Evolutionary conservation across 2,797 vertebrate genomes (phyloP).

Genomic region (Miichthys miiuy): DNA sequence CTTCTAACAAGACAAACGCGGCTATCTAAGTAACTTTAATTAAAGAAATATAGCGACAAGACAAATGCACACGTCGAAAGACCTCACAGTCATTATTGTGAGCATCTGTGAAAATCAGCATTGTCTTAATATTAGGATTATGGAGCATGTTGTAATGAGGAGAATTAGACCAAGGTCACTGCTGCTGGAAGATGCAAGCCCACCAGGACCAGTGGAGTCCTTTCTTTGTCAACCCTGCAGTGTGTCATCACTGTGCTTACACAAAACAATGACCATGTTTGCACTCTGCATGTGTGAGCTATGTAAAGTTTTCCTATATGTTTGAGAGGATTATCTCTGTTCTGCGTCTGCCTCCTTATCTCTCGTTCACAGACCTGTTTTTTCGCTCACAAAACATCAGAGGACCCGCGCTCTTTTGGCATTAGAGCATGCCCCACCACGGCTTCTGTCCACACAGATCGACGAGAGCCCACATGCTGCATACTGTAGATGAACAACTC

Average conservation of each 20-base stretch:
- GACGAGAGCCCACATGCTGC: constrained; percentile 55
- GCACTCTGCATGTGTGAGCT: constrained; percentile 13
- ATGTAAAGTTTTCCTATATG: constrained; percentile 41
- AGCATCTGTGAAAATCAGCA: constrained; percentile 54
- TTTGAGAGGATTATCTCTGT: constrained; percentile 59
- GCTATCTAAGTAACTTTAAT: constrained; percentile 43
- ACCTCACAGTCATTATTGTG: constrained; percentile 62
- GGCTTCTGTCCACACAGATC: constrained; percentile 70
- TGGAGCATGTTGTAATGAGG: constrained; percentile 74
- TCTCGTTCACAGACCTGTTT: constrained; percentile 74
- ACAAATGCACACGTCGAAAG: constrained; percentile 66
- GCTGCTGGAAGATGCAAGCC: constrained; percentile 67
- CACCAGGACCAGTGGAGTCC: constrained; percentile 58
- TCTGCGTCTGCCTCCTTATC: constrained; percentile 77
- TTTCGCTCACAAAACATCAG: constrained; percentile 67
- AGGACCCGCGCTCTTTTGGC: constrained; percentile 66
- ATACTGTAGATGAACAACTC: constrained; percentile 62
- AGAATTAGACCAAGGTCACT: constrained; percentile 85
- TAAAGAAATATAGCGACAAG: constrained; percentile 40
- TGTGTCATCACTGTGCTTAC: constrained; percentile 36
- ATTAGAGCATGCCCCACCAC: constrained; percentile 62
- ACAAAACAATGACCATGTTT: constrained; percentile 41
- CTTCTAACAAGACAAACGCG: constrained; percentile 24
- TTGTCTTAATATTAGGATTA: constrained; percentile 71
- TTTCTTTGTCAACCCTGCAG: constrained; percentile 41